Conservation (phyloP, 2,888 invertebrate genomes). For the Petrophora chlorosata region DNA sequence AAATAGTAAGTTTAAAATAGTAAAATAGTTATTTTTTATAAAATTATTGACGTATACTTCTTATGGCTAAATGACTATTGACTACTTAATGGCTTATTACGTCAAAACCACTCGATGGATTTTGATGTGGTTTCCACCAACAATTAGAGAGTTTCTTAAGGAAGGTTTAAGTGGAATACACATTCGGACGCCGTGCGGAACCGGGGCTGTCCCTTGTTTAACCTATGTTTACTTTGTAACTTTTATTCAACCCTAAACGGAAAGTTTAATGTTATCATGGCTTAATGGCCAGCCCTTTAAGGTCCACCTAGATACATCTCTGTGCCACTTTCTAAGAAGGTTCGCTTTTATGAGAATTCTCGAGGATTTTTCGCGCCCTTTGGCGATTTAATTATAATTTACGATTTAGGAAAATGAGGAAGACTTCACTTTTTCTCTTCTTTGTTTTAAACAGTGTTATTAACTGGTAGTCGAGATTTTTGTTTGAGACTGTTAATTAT, state of each 20-base stretch:
- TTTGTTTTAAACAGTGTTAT: constrained; percentile 17
- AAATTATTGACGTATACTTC: no score
- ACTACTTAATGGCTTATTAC: no score
- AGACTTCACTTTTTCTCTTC: constrained; percentile 9
- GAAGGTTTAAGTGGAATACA: no score
- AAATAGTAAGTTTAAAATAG: no score
- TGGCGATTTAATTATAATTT: constrained; percentile 28
- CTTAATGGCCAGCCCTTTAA: neutral
- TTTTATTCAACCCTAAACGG: neutral
- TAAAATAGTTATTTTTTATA: no score
- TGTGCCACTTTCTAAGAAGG: constrained; percentile 14
- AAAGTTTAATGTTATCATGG: neutral
- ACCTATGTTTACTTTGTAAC: no score
- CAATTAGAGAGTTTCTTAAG: no score
- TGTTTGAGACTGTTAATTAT: constrained; percentile 25
- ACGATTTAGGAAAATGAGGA: constrained; percentile 23
- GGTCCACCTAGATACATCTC: constrained; percentile 1
- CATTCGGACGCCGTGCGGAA: no score
- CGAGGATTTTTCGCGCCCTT: constrained; percentile 24
- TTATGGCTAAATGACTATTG: no score
- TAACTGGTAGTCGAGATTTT: constrained; percentile 12
- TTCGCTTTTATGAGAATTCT: constrained; percentile 24
- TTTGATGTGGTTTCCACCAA: no score
- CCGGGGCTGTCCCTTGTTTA: no score
- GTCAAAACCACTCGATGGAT: no score